phyloP scores from a whole-genome alignment of 2,888 invertebrate species.

The Pachydiplax longipennis region DNA sequence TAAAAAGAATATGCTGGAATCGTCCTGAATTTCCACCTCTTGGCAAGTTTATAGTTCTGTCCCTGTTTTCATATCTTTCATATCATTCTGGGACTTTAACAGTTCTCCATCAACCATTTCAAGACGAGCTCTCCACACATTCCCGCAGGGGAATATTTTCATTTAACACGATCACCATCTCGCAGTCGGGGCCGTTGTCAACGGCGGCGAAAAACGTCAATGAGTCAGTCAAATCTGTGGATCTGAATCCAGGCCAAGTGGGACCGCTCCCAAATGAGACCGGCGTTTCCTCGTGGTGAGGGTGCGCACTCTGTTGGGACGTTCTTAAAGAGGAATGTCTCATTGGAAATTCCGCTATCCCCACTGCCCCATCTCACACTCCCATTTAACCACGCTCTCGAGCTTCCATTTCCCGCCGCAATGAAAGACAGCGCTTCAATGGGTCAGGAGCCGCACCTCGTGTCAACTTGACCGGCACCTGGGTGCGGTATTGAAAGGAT shows the following conservation, averaged over 20 bases:
- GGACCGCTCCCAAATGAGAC: neutral
- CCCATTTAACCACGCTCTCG: neutral
- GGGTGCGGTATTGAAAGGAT: too few relatives aligned
- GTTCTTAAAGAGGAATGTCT: neutral
- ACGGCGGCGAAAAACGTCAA: neutral
- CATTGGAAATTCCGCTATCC: neutral
- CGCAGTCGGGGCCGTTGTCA: neutral
- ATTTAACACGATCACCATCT: neutral
- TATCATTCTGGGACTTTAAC: too few relatives aligned
- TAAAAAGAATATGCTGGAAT: too few relatives aligned
- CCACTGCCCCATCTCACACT: neutral
- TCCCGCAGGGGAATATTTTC: neutral
- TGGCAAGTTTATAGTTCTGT: too few relatives aligned
- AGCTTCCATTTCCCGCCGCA: neutral
- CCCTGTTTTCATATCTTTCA: too few relatives aligned
- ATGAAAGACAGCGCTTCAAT: neutral
- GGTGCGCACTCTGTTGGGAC: neutral
- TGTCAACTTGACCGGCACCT: neutral
- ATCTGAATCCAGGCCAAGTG: neutral
- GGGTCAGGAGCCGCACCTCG: neutral
- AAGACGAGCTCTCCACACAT: too few relatives aligned
- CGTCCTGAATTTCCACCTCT: too few relatives aligned
- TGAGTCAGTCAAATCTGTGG: neutral
- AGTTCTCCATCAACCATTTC: too few relatives aligned
- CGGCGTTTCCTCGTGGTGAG: neutral